These are phyloP conservation scores for Rhopilema esculentum DNA, from an alignment of 30 jellyfish, hydroid and myxozoan species.

Conservation along the genomic window DNA sequence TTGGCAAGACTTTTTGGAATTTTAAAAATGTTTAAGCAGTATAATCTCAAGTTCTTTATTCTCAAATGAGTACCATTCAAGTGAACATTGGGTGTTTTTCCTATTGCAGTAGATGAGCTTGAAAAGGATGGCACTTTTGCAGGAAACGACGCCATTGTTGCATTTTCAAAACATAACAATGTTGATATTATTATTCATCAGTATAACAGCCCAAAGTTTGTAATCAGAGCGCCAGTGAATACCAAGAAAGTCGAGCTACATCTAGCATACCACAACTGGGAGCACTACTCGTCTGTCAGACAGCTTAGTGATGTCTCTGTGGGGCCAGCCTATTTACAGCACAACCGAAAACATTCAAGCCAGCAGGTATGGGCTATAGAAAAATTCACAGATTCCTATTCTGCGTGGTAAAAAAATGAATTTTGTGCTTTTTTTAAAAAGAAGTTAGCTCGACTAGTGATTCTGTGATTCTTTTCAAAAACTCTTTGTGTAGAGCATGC, in stretches of 20 bases:
- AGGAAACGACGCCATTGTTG: constrained; percentile 90
- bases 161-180: constrained; percentile 71
- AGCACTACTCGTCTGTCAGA: constrained; percentile 83
- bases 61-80: too few relatives aligned
- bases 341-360: neutral
- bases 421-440: too few relatives aligned
- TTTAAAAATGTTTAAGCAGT: too few relatives aligned
- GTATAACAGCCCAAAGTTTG: constrained; percentile 78
- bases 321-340: constrained; percentile 55
- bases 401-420: too few relatives aligned
- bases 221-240: constrained; percentile 47
- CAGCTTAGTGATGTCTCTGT: constrained; percentile 39
- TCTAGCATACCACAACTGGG: constrained; percentile 80
- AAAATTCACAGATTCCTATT: too few relatives aligned
- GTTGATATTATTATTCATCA: constrained; percentile 85
- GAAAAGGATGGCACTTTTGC: constrained; percentile 82
- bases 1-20: too few relatives aligned
- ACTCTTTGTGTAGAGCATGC: too few relatives aligned
- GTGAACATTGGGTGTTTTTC: neutral
- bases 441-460: too few relatives aligned
- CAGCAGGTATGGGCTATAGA: neutral
- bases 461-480: too few relatives aligned
- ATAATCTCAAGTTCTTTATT: too few relatives aligned
- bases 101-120: constrained; percentile 63
- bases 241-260: constrained; percentile 61